phyloP scores from a whole-genome alignment of 2,888 invertebrate genomes.

The Megaustenia siamemsis region DNA sequence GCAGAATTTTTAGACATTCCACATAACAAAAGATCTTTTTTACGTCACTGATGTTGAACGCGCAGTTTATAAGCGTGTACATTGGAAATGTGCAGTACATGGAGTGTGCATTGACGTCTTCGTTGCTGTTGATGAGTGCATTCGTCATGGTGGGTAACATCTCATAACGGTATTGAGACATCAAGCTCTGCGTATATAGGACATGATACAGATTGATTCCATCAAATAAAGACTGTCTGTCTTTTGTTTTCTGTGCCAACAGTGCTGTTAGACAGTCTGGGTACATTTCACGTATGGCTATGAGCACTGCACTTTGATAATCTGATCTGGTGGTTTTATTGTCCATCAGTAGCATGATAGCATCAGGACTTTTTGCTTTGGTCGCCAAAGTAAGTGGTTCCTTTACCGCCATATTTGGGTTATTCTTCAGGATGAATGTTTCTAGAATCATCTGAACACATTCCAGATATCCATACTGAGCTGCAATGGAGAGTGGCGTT shows the following conservation, averaged over 20 bases:
- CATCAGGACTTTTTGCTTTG: constrained; percentile 48
- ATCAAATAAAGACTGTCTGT: constrained; percentile 40
- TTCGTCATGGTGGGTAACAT: constrained; percentile 48
- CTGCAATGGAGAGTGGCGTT: constrained; percentile 43
- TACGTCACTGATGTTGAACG: constrained; percentile 42
- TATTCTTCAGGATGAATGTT: constrained; percentile 9
- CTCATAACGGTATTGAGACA: constrained; percentile 39
- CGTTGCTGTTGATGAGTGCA: constrained; percentile 41
- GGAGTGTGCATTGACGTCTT: constrained; percentile 45
- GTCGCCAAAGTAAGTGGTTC: constrained; percentile 49
- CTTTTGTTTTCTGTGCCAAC: constrained; percentile 16
- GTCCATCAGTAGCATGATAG: constrained; percentile 41
- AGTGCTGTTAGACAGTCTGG: constrained; percentile 47
- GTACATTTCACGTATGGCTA: constrained; percentile 43
- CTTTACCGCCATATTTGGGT: neutral
- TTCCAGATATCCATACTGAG: constrained; percentile 41
- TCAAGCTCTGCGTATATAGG: constrained; percentile 46
- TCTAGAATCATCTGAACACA: constrained; percentile 47
- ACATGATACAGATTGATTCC: constrained; percentile 49
- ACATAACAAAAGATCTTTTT: constrained; percentile 43
- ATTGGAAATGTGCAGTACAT: constrained; percentile 38
- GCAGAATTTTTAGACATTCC: constrained; percentile 45
- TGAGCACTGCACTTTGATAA: constrained; percentile 49
- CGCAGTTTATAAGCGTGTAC: constrained; percentile 52
- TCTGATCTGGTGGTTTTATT: constrained; percentile 38